A percentile compares a stretch with the other conserved stretches of the same genome.
phyloP scores from a whole-genome alignment of 2,797 vertebrate genomes.

The Pseudomugil gertrudae region DNA sequence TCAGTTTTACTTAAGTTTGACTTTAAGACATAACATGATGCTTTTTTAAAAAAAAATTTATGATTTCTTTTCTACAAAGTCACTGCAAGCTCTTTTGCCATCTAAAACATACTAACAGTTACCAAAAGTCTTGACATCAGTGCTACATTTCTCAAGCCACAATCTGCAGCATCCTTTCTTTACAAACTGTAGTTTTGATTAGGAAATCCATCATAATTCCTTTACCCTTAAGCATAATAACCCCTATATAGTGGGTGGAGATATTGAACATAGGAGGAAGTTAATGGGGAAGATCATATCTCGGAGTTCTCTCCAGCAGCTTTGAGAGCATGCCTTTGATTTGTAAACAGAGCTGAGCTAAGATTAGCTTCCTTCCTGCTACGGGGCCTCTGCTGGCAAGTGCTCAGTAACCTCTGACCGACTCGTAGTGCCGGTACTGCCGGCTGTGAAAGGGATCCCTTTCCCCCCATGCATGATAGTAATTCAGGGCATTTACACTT shows the following conservation, averaged over 20 bases:
- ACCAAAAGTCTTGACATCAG: constrained; percentile 13
- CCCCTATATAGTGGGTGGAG: not conserved
- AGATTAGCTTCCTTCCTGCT: constrained; percentile 50
- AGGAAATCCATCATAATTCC: not conserved
- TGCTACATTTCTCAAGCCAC: not conserved
- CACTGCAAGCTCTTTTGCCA: constrained; percentile 20
- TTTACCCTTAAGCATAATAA: not conserved
- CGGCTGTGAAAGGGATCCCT: constrained; percentile 55
- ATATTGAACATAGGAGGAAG: constrained; percentile 2
- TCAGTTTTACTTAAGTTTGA: not conserved
- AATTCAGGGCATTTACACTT: constrained; percentile 12
- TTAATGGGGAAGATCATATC: constrained; percentile 27
- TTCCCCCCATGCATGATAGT: constrained; percentile 14
- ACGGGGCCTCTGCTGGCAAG: constrained; percentile 29
- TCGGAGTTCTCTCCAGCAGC: constrained; percentile 10
- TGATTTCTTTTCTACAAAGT: constrained; percentile 3
- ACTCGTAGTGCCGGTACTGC: constrained; percentile 45
- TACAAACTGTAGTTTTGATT: constrained; percentile 10
- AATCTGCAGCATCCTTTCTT: constrained; percentile 3
- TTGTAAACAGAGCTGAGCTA: constrained; percentile 50
- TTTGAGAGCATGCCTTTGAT: constrained; percentile 17
- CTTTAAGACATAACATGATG: constrained; percentile 6
- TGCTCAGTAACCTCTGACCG: constrained; percentile 53
- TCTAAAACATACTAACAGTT: not conserved
- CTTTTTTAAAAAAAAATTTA: not conserved